Base-by-base conservation (phyloP, 2,888 invertebrate species). In the Drosophila seclusa region DNA sequence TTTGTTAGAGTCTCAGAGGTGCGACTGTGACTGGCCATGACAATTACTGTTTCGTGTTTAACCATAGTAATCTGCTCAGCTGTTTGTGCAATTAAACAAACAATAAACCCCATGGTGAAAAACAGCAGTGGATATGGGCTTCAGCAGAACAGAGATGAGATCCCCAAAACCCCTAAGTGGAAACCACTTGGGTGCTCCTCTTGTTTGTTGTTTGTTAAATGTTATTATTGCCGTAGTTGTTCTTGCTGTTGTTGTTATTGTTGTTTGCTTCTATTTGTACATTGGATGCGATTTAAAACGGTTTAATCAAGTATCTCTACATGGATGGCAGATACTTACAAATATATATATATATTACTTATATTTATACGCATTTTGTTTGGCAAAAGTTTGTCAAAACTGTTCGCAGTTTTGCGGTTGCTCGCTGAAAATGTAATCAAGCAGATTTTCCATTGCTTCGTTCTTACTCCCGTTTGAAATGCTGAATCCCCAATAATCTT, bases 81-180 rank as follows among this genome's bases (percentile, higher is more conserved):
- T 86, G 82, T 86, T 88, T 86, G 86, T 76, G 80, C 83, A 86
- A 86, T 86, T 88, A 86, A 85, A 88, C 82, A 88, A 83, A 83
- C 82, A 86, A 82, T 82, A 80, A 88, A 65, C 70, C 70, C 50
- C 65, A 7, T 24, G 53, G 60, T 59, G 63, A 49, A 60, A 69
- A 34, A n/a, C 55, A 55, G 31, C 55, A 61, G 67, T 67, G 58
- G 58, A 64, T 45, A 49, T 62, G n/a, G 49, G 27, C 18, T 27
- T 27, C 11, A 52, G 45, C 58, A 34, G 27, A 50, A 18, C 70
- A 45, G 24, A 24, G 45, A 45, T 16, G 24, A 2, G 45, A 16
- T 8, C 13, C 38, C 27, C 4, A 63, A 71, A 68, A 75, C 63
- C 71, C 68, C 62, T 79, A 72, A 68, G 72, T 76, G 65, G 42